Evolutionary conservation across 2,888 invertebrate genomes (phyloP).

Genomic region (Eristalis pertinax): DNA sequence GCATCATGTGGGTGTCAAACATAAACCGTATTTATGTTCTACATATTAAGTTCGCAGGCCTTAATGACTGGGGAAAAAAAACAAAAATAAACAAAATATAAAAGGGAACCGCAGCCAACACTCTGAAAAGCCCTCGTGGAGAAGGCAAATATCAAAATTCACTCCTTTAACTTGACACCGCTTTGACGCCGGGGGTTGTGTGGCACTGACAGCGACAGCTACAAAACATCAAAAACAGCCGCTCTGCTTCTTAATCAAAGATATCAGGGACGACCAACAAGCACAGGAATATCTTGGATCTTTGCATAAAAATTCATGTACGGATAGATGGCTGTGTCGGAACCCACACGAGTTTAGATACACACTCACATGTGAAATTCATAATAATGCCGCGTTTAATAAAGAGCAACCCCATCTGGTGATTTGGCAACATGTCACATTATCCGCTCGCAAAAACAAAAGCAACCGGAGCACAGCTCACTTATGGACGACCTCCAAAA

Average conservation of each 20-base stretch:
- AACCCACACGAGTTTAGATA: not conserved
- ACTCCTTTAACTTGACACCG: constrained; percentile 31
- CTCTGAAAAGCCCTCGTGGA: not conserved
- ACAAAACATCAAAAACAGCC: constrained; percentile 40
- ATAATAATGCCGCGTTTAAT: constrained; percentile 52
- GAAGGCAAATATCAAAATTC: constrained; percentile 32
- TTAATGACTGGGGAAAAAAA: constrained; percentile 22
- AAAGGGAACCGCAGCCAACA: constrained; percentile 8
- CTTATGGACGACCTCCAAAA: not conserved
- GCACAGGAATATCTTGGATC: not conserved
- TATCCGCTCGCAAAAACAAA: constrained; percentile 25
- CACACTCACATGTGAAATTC: constrained; percentile 2
- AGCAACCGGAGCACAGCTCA: not conserved
- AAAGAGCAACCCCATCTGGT: constrained; percentile 54
- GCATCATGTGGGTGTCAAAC: constrained; percentile 33
- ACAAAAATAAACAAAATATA: not conserved
- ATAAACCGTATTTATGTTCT: constrained; percentile 39
- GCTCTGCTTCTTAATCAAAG: not conserved
- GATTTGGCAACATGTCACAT: constrained; percentile 60
- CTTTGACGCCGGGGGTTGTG: not conserved
- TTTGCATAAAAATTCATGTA: not conserved
- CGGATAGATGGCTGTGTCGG: not conserved
- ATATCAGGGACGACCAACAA: not conserved
- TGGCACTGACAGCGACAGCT: not conserved
- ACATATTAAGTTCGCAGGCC: constrained; percentile 34